Percentiles rank a stretch among this genome's conserved stretches.
These are phyloP conservation scores for Valencia hispanica DNA, from an alignment of 2,797 vertebrate genomes.

Conservation along the genomic window DNA sequence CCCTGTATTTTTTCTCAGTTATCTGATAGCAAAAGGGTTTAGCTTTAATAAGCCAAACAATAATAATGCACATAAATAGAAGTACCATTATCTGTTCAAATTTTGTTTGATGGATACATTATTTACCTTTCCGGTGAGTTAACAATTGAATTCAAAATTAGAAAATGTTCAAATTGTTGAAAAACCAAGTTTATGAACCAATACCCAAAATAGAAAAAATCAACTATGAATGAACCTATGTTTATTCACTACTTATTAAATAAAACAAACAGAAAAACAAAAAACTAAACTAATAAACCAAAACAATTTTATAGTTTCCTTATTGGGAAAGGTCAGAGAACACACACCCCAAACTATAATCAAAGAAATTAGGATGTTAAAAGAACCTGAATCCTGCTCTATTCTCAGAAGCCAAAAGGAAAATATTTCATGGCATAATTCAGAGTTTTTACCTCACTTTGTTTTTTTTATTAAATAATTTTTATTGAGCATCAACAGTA, in stretches of 20 bases:
- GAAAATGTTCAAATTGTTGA: not conserved
- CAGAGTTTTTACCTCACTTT: too few species aligned
- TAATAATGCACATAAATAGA: not conserved
- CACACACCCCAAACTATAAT: too few species aligned
- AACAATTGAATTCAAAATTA: not conserved
- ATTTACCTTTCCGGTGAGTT: not conserved
- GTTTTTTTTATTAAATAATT: too few species aligned
- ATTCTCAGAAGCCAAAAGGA: too few species aligned
- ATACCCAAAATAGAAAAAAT: not conserved
- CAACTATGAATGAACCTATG: not conserved
- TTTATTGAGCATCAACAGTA: too few species aligned
- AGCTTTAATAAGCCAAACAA: not conserved
- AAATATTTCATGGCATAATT: too few species aligned
- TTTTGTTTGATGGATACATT: not conserved
- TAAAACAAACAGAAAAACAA: not conserved
- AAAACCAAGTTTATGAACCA: not conserved
- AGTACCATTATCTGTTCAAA: not conserved
- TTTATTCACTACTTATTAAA: not conserved
- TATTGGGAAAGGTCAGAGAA: too few species aligned
- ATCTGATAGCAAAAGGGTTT: not conserved
- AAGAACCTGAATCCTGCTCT: too few species aligned
- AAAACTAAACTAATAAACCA: not conserved
- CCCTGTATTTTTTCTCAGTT: slow-evolving; percentile 5
- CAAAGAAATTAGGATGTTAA: too few species aligned
- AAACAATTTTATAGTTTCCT: too few species aligned